These are phyloP conservation scores for Alloplasta piceator DNA, from an alignment of 2,888 invertebrate genomes.

Conservation along the genomic window DNA sequence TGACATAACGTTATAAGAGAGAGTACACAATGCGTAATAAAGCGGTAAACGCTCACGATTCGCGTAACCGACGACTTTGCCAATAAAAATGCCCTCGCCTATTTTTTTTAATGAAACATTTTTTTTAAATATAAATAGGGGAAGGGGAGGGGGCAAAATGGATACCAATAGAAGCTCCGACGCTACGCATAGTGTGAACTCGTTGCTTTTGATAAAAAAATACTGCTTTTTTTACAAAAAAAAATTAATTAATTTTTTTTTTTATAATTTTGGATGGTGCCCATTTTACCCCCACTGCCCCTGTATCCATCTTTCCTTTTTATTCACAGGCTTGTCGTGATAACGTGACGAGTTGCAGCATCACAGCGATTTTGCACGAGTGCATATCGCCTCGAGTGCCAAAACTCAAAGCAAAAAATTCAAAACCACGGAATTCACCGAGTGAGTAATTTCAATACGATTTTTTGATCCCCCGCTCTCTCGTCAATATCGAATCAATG, in stretches of 20 bases:
- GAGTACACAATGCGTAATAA: not conserved
- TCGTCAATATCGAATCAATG: not conserved
- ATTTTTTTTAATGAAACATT: not conserved
- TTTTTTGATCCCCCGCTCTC: not conserved
- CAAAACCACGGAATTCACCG: constrained; percentile 73
- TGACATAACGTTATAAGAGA: not conserved
- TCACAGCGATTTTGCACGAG: constrained; percentile 86
- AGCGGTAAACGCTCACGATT: not conserved
- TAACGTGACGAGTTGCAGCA: constrained; percentile 84
- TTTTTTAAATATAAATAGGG: too few relatives aligned
- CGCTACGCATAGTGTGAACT: too few relatives aligned
- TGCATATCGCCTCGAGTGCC: constrained; percentile 85
- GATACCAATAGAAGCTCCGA: too few relatives aligned
- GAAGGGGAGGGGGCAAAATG: too few relatives aligned
- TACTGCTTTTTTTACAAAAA: not conserved
- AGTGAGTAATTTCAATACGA: constrained; percentile 68
- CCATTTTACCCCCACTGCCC: too few relatives aligned
- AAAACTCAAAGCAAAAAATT: constrained; percentile 75
- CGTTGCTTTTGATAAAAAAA: too few relatives aligned
- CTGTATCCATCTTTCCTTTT: constrained; percentile 65
- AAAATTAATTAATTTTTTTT: not conserved
- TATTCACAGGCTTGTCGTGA: constrained; percentile 85
- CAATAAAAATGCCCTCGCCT: not conserved
- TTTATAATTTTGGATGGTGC: not conserved
- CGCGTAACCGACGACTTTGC: not conserved